A percentile compares a stretch with the other conserved stretches of the same genome.
phyloP scores from a whole-genome alignment of 2,888 invertebrate genomes.

The Sinhomidia bicolor region DNA sequence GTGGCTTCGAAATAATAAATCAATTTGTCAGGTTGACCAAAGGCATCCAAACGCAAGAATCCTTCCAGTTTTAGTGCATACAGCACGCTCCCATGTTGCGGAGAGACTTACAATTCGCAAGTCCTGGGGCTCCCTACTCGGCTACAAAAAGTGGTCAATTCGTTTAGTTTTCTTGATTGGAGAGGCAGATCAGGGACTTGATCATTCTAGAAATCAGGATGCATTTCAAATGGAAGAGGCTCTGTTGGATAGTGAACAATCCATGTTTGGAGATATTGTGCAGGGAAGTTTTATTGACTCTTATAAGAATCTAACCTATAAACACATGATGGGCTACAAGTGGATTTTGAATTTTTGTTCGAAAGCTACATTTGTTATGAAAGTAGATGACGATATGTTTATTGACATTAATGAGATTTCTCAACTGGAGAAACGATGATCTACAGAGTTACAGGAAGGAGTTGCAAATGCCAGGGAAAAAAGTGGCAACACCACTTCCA shows the following conservation, averaged over 20 bases:
- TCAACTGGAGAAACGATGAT: conserved; percentile 78
- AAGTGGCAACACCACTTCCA: neutral
- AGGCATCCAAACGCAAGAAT: conserved; percentile 42
- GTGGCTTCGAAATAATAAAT: conserved; percentile 45
- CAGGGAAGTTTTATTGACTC: conserved; percentile 63
- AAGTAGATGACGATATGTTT: conserved; percentile 81
- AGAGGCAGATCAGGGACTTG: conserved; percentile 5
- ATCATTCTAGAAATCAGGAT: neutral
- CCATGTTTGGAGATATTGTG: conserved; percentile 58
- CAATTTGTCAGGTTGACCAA: conserved; percentile 24
- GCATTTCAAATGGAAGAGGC: conserved; percentile 15
- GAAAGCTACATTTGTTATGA: conserved; percentile 79
- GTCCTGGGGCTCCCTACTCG: conserved; percentile 67
- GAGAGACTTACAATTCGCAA: conserved; percentile 55
- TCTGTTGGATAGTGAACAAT: conserved; percentile 29
- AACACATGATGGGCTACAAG: conserved; percentile 80
- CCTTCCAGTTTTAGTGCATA: conserved; percentile 48
- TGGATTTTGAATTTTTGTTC: conserved; percentile 80
- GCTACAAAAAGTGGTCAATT: conserved; percentile 64
- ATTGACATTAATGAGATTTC: conserved; percentile 80
- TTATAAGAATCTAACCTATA: conserved; percentile 85
- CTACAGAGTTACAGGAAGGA: neutral
- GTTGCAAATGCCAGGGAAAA: neutral
- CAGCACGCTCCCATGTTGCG: conserved; percentile 42
- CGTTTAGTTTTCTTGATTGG: conserved; percentile 66